Base-by-base conservation (phyloP, 2,888 invertebrate genomes). In the Tubulanus polymorphus region DNA sequence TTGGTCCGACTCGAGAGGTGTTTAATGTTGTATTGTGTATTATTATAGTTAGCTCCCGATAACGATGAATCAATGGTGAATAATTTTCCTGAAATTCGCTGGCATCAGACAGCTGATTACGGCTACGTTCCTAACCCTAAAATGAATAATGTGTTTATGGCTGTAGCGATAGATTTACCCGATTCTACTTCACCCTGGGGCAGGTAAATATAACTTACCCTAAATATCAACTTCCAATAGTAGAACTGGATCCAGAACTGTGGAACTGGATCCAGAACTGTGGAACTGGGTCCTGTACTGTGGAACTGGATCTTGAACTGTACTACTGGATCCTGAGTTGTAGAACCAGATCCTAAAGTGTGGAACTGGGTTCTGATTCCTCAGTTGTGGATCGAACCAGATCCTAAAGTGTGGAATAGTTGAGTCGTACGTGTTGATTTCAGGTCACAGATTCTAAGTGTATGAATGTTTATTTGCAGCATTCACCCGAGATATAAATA, bases 111-210 rank as follows among this genome's bases (percentile, higher is more conserved):
- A 1, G 67, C 63, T 37, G 70, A 69, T 47, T 51, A 58, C 32
- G 75, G 75, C 1, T 71, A 63, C 54, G 69, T 69, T 3, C 74
- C 74, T 3, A 73, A 74, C 45, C 32, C 48, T 3, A 48, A 41
- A 15, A 62, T 73, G 65, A 63, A 61, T 3, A 64, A 65, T 20
- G 68, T 68, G 35, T 73, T 75, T 51, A 74, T 75, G 74, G 67
- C 74, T 2, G 71, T 71, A 2, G 70, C 75, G 5, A 63, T 73
- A 53, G 75, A 75, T 54, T 60, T 75, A 15, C 72, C 72, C 1
- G 73, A 72, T 37, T 67, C 64, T 47, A 28, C 26, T 1, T 71
- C 72, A 15, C 70, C 70, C 1, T 68, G 62, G 53, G 64, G 62
- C 23, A 37, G 57, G 71, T 70, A 56, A 48, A 61, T 56, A 10